phyloP scores from a whole-genome alignment of 35 echinoderm and acorn worm genomes.

The Strongylocentrotus purpuratus region DNA sequence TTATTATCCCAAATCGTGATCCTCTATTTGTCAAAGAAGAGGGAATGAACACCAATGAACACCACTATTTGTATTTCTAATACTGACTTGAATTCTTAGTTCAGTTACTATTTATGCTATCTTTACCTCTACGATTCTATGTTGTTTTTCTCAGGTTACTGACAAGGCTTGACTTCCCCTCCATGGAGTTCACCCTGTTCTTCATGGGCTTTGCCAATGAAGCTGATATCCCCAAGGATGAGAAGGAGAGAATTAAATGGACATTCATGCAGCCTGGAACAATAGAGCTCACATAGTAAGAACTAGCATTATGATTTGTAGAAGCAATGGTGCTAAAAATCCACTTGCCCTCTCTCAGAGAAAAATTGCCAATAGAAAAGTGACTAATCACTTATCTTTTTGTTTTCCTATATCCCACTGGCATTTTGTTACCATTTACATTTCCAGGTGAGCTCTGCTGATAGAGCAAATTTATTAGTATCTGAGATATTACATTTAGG shows the following conservation, averaged over 20 bases:
- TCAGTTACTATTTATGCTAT: not conserved
- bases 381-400: not conserved
- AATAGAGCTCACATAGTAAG: slow-evolving; percentile 93
- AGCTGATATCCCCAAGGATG: slow-evolving; percentile 82
- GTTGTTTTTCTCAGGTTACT: slow-evolving; percentile 70
- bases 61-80: no score
- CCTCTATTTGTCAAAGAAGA: no score
- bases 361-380: not conserved
- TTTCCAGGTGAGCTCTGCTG: no score
- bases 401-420: no score
- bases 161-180: slow-evolving; percentile 72
- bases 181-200: slow-evolving; percentile 84
- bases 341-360: not conserved
- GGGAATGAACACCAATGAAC: no score
- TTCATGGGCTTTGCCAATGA: slow-evolving; percentile 88
- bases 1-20: no score
- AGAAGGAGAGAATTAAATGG: slow-evolving; percentile 66
- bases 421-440: no score
- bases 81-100: no score
- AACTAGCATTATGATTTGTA: not conserved
- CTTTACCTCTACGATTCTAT: not conserved
- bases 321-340: not conserved
- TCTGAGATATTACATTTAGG: no score
- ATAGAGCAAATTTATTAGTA: no score
- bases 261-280: slow-evolving; percentile 63